Base-by-base conservation (phyloP, 2,888 invertebrate species). In the Junonia oenone region DNA sequence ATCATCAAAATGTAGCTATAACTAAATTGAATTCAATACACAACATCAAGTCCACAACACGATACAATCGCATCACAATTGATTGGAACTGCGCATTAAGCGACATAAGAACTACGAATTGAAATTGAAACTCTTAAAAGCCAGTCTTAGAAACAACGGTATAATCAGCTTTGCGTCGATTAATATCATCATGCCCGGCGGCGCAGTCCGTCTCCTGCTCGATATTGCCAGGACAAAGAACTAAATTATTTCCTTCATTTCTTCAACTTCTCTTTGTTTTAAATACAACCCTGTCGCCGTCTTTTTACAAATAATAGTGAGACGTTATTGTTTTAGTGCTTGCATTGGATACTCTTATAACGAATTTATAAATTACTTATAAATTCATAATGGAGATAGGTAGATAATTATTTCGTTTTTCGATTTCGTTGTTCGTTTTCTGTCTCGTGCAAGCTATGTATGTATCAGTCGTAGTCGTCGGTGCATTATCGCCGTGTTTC, bases 101-200 rank as follows among this genome's bases (percentile, higher is more conserved):
- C 45, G 37, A 49, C 45, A 57, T 49, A 53, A 49, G 45, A 49
- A 49, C 29, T 48, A 49, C 33, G 14, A 54, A 56, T 47, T 70
- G 69, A 71, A 77, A 81, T 71, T 69, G 71, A 76, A 73, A 69
- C 72, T 71, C 62, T 74, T 68, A 69, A 77, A 78, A 76, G 71
- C 75, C 72, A 73, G 69, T 68, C 68, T 72, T 73, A 73, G 75
- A 76, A 77, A 80, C 78, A 78, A 79, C 72, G 74, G 75, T 72
- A 81, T 85, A 87, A 88, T 89, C 84, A 83, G 82, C 86, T 86
- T 86, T 87, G 75, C 71, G 79, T 80, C 85, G 83, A 88, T 88
- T 86, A 89, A 87, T 88, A 88, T 79, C 81, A 71, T 72, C 73
- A 71, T 76, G 76, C 73, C 86, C 78, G 75, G 64, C 69, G 81